A percentile compares a stretch with the other conserved stretches of the same genome.
phyloP scores from a whole-genome alignment of 2,797 vertebrate genomes.

The Podarcis lilfordi region DNA sequence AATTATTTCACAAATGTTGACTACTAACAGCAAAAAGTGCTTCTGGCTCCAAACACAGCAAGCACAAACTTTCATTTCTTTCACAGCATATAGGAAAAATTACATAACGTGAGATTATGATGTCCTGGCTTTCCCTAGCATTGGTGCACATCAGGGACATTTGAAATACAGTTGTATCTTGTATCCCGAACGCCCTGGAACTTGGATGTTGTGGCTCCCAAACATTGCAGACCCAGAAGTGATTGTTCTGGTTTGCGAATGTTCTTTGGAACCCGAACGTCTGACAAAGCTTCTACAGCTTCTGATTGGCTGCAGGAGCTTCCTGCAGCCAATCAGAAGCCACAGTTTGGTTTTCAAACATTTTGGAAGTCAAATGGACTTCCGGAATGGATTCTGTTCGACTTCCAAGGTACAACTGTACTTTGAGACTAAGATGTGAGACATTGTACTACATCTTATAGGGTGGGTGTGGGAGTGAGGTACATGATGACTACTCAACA shows the following conservation, averaged over 20 bases:
- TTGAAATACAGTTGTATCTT: not conserved
- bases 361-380: no score
- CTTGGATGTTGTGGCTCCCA: no score
- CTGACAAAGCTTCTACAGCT: no score
- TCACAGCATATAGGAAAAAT: not conserved
- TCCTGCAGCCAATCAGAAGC: no score
- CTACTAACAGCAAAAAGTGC: not conserved
- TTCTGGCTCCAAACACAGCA: not conserved
- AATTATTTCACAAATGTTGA: not conserved
- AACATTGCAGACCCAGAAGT: no score
- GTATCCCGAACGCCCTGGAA: no score
- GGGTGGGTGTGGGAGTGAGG: not conserved
- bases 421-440: not conserved
- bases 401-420: no score
- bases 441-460: not conserved
- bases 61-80: not conserved
- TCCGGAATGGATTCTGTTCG: no score
- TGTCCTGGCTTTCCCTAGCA: not conserved
- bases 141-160: not conserved
- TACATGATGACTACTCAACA: not conserved
- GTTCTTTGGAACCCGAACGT: no score
- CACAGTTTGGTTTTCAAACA: no score
- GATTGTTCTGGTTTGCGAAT: no score
- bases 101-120: not conserved
- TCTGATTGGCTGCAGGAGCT: no score